Base-by-base conservation (phyloP, 2,888 invertebrate genomes). In the Protophormia terraenovae region DNA sequence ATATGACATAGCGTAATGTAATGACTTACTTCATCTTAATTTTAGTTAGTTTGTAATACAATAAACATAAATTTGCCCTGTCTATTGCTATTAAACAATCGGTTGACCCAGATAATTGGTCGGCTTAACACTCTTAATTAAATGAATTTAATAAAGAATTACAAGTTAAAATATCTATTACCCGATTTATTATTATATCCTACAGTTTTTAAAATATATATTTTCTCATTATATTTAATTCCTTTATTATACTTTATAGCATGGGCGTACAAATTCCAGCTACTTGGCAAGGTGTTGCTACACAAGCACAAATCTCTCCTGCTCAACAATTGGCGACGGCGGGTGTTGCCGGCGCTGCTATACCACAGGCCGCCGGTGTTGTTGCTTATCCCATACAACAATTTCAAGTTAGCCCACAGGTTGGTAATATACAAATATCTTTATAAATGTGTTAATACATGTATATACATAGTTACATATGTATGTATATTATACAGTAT, bases 341-440 rank as follows among this genome's bases (percentile, higher is more conserved):
- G 93, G 92, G 95, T 93, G 93, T 95, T 93, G 93, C 95, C 87
- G 95, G 97, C 91, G 94, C 94, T 93, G 92, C 95, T 87, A 95
- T 97, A 82, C 95, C 95, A 83, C 96, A 96, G 93, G 94, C 95
- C 87, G 95, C 96, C 22, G 96, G 96, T 86, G 96, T 97, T 93
- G 96, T 97, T 92, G 96, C 96, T 91, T 97, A 97, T 93, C 97
- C 97, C 75, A 97, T 97, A 93, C 97, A 97, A 94, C 97, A 97
- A 93, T 98, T 97, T 94, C 97, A 97, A 95, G 97, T 97, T 89
- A 93, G 93, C 92, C 93, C 93, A 89, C 93, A 93, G 93, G 93
- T 93, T 92, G 88, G 91, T 90, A 86, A 83, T 60, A 16, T 73
- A n/a, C n/a, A n/a, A 58, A 10, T 55, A 22, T 80, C 4, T 38